Percentiles rank a stretch among this genome's conserved stretches.
Evolutionary conservation across 2,888 invertebrate species (phyloP).

Genomic region (Lissonota sp.): DNA sequence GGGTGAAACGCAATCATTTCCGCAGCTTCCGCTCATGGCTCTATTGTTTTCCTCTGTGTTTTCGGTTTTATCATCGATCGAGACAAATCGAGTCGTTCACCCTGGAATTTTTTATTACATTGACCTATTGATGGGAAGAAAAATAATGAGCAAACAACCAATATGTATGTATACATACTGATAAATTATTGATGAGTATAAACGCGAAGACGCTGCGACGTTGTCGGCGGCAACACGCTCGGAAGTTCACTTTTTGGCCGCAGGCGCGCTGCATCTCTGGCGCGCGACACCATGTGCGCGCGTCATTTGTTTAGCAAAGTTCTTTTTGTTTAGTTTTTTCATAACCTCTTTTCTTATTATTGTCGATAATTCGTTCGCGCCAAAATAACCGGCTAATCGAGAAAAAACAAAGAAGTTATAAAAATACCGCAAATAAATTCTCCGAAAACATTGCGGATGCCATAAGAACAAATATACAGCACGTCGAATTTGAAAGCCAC

Average conservation of each 20-base stretch:
- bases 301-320: not conserved
- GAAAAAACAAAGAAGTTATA: conserved; percentile 17
- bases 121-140: too few relatives aligned
- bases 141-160: too few relatives aligned
- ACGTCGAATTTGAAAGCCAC: conserved; percentile 2
- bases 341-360: conserved; percentile 16
- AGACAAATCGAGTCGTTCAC: too few relatives aligned
- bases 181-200: conserved; percentile 1
- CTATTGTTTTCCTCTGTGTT: too few relatives aligned
- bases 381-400: conserved; percentile 11
- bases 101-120: too few relatives aligned
- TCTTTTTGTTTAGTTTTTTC: not conserved
- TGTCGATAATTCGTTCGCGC: not conserved
- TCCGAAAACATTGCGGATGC: too few relatives aligned
- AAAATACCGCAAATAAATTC: not conserved
- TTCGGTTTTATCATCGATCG: too few relatives aligned
- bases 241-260: not conserved
- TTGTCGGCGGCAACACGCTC: not conserved
- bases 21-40: too few relatives aligned
- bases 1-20: too few relatives aligned
- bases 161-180: too few relatives aligned
- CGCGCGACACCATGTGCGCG: not conserved
- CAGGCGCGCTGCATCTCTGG: not conserved
- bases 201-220: not conserved
- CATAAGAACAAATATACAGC: not conserved